Evolutionary conservation across 1,140 invertebrate genomes (phyloP), one percentile per base, ranked within the genome.

Genomic region (Conus betulinus): DNA sequence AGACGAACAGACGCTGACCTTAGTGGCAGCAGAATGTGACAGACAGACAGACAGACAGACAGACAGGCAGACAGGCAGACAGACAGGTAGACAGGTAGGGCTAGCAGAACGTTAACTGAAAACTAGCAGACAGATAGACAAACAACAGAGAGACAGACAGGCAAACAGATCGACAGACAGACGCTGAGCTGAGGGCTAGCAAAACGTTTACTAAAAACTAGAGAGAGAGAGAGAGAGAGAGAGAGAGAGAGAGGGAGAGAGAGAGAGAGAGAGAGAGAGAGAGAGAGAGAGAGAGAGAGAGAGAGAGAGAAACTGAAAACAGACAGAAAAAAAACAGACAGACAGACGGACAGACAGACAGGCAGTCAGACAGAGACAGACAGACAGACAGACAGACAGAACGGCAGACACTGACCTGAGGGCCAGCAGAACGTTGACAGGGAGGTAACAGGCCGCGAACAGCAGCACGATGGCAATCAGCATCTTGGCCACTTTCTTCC

Each of bases 401-500:
- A 7, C 39, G 10, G 23, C 5, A 27, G 53, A 3, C 8, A 84
- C 88, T 82, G 67, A 98, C 98, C 97, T 97, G 71, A 98, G 95
- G 63, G 98, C 96, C 79, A 96, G 97, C 11, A 98, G 95, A 1
- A 98, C 94, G 95, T 98, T 97, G 10, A 98, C 97, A 2, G 98
- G 98, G 92, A 98, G 97, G 94, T 98, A 98, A 95, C 97, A 98
- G 76, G 98, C 95, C 23, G 97, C 97, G 93, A 98, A 99, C 96
- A 98, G 97, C 78, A 97, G 93, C 17, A 98, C 98, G 0, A 98
- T 97, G 4, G 97, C 97, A 0, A 98, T 97, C n/a, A 99, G 95
- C 98, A 98, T 99, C 95, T 98, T 98, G 63, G 98, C 98, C 1
- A 98, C 98, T 94, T 98, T 98, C 87, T 97, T 95, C 67, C 98